phyloP scores from a whole-genome alignment of 1,140 invertebrate genomes.

The Scaptomyza pallida region DNA sequence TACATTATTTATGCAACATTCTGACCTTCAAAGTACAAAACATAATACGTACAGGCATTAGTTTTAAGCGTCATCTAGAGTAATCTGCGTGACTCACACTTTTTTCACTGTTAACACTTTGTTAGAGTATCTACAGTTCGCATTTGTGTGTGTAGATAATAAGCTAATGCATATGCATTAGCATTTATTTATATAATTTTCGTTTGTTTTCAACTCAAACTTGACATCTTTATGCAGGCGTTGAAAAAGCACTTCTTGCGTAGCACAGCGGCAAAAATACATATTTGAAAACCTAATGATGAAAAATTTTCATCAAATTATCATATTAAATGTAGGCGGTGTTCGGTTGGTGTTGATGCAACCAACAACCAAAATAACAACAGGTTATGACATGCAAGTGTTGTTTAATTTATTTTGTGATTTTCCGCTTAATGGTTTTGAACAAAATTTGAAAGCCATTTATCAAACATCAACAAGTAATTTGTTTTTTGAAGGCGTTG shows the following conservation, averaged over 20 bases:
- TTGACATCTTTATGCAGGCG: conserved; percentile 48
- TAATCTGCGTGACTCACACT: not conserved
- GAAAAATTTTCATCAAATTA: conserved; percentile 52
- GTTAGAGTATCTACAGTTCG: not conserved
- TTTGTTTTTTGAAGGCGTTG: conserved; percentile 48
- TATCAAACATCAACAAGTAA: conserved; percentile 44
- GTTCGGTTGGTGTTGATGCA: conserved; percentile 41
- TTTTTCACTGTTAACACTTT: not conserved
- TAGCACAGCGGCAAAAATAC: conserved; percentile 47
- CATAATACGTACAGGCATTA: too few species aligned
- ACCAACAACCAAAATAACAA: conserved; percentile 28
- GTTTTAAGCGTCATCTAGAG: not conserved
- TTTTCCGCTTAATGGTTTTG: conserved; percentile 66
- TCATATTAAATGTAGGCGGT: conserved; percentile 57
- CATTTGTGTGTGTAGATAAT: not conserved
- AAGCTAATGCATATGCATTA: conserved; percentile 43
- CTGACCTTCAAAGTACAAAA: conserved; percentile 11
- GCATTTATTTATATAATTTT: conserved; percentile 9
- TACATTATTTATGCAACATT: not conserved
- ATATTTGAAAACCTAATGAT: conserved; percentile 42
- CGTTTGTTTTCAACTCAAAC: conserved; percentile 22
- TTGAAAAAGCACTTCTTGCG: conserved; percentile 38
- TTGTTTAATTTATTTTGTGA: conserved; percentile 42
- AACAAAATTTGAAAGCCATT: conserved; percentile 34
- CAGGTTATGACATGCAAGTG: conserved; percentile 57